Conservation (phyloP, 1,140 invertebrate species). For the Zaprionus camerounensis region DNA sequence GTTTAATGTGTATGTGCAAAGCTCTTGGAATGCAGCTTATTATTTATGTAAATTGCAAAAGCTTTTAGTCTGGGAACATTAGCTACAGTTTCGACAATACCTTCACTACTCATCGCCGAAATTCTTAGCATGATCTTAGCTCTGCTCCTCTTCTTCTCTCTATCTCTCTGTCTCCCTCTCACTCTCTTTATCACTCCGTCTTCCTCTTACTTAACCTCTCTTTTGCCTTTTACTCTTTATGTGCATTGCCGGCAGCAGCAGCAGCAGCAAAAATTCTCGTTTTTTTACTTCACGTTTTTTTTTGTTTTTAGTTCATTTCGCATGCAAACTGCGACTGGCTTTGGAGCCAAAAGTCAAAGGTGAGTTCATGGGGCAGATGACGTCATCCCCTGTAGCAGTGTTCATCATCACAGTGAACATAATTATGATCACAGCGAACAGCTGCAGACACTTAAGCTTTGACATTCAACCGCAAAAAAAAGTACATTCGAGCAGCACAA, state of each 20-base stretch:
- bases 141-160: neutral
- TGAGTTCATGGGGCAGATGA: constrained; percentile 55
- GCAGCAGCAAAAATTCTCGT: constrained; percentile 29
- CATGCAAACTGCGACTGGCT: constrained; percentile 52
- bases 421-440: constrained; percentile 20
- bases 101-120: neutral
- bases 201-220: neutral
- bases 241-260: constrained; percentile 3
- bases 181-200: neutral
- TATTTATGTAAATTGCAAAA: constrained; percentile 1
- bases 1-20: constrained; percentile 19
- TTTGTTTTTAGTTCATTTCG: constrained; percentile 30
- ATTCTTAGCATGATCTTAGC: neutral
- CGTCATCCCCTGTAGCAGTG: constrained; percentile 49
- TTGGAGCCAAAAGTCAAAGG: constrained; percentile 65
- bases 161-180: neutral
- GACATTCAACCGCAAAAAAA: constrained; percentile 37
- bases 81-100: neutral
- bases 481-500: constrained; percentile 17
- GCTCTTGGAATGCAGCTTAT: neutral
- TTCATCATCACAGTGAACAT: constrained; percentile 16
- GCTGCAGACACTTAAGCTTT: constrained; percentile 49
- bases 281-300: constrained; percentile 24
- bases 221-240: constrained; percentile 24
- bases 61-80: neutral